Evolutionary conservation across 53 echinoderm and acorn worm genomes (phyloP).

Genomic region (Crossaster papposus): DNA sequence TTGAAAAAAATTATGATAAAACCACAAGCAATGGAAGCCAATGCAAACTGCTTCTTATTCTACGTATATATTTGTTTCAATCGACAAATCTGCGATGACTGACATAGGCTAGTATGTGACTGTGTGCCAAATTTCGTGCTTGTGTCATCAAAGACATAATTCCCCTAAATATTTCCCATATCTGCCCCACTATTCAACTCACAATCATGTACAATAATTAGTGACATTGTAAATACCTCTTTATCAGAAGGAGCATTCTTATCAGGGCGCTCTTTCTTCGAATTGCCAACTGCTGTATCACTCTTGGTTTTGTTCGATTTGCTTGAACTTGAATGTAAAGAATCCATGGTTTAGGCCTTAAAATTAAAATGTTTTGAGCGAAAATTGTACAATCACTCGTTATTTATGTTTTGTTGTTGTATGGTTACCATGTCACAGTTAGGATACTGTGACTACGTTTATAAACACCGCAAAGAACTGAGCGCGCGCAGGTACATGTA

Average conservation of each 20-base stretch:
- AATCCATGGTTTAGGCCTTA: slow-evolving; percentile 14
- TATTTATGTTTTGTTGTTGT: neutral
- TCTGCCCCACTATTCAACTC: no score
- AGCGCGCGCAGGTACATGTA: neutral
- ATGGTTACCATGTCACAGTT: neutral
- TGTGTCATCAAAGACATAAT: no score
- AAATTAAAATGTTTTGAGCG: neutral
- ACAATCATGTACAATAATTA: neutral
- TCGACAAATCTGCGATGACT: no score
- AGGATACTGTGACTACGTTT: neutral
- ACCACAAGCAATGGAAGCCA: no score
- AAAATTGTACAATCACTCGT: neutral
- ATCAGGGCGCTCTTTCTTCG: neutral
- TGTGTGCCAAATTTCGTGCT: no score
- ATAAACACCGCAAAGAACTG: neutral
- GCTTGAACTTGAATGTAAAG: slow-evolving; percentile 9
- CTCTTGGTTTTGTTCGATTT: slow-evolving; percentile 21
- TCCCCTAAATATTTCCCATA: no score
- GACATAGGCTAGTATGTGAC: no score
- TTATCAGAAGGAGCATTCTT: slow-evolving; percentile 27
- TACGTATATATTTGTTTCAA: no score
- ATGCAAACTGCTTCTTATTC: no score
- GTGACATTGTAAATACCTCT: neutral
- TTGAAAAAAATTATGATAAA: no score
- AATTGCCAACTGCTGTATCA: neutral